Evolutionary conservation across 2,797 vertebrate genomes (phyloP).

Genomic region (Cephalopachus bancanus): DNA sequence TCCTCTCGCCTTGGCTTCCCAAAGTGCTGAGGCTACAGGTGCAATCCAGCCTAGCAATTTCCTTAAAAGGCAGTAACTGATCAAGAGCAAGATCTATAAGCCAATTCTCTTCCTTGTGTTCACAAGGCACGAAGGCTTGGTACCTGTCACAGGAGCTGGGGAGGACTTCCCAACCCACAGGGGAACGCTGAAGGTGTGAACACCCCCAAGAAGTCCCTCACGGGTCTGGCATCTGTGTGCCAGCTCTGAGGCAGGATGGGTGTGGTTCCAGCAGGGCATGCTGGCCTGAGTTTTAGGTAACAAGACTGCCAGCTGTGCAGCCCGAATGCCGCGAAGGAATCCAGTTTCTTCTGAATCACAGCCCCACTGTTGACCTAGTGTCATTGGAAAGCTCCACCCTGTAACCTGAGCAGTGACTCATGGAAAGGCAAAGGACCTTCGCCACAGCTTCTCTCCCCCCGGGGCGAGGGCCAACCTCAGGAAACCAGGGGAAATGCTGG

Average conservation of each 20-base stretch:
- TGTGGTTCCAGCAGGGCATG: fast-evolving
- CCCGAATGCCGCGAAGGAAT: background rate
- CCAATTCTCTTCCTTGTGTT: too few species aligned
- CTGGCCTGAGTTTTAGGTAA: background rate
- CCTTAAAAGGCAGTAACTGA: background rate
- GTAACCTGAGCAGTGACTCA: background rate
- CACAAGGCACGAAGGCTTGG: fast-evolving
- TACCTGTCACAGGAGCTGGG: background rate
- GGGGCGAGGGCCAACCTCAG: background rate
- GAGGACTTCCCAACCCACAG: background rate
- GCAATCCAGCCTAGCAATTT: background rate
- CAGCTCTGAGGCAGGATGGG: too few species aligned
- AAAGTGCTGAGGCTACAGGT: background rate
- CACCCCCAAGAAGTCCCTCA: background rate
- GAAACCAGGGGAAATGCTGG: fast-evolving
- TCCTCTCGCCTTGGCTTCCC: background rate
- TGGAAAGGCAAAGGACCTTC: fast-evolving
- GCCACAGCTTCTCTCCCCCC: background rate
- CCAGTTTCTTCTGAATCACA: background rate
- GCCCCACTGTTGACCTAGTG: background rate
- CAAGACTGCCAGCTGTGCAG: fast-evolving
- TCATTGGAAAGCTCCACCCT: background rate
- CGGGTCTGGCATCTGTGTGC: fast-evolving
- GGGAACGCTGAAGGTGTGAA: background rate
- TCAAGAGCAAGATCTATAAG: background rate